Conservation (phyloP, 2,113 vertebrate species). For the Lonchura striata region DNA sequence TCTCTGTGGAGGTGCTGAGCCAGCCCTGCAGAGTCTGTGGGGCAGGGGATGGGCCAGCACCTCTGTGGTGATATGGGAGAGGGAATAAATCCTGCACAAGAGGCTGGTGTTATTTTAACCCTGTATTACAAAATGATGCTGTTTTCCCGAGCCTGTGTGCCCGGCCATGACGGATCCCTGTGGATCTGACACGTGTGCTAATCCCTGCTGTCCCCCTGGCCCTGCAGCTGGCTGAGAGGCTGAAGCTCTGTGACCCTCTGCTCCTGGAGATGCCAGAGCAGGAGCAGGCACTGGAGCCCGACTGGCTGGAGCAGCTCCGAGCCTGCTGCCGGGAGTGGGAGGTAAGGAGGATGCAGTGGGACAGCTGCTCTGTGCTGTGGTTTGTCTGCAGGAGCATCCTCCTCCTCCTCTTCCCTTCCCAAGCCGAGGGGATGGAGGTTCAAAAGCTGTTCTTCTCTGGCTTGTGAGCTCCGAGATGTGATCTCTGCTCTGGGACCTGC, state of each 20-base stretch:
- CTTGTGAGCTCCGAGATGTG: neutral
- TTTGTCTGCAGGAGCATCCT: neutral
- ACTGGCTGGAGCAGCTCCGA: conserved; percentile 81
- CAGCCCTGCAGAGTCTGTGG: neutral
- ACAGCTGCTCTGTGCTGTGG: fast-evolving
- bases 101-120: neutral
- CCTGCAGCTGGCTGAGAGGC: conserved; percentile 81
- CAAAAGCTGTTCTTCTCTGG: fast-evolving
- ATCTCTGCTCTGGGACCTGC: neutral
- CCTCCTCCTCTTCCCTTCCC: neutral
- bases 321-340: conserved; percentile 35
- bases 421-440: neutral
- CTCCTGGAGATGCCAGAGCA: conserved; percentile 65
- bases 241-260: conserved; percentile 81
- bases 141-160: fast-evolving
- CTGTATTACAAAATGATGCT: fast-evolving
- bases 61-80: neutral
- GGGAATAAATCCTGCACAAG: neutral
- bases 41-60: neutral
- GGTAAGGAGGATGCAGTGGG: conserved; percentile 62
- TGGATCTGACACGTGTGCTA: fast-evolving
- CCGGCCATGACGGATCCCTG: fast-evolving
- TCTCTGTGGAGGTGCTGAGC: neutral
- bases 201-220: neutral
- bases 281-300: conserved; percentile 67